These are phyloP conservation scores for Chironomus tepperi DNA, from an alignment of 1,140 invertebrate species.

Conservation along the genomic window DNA sequence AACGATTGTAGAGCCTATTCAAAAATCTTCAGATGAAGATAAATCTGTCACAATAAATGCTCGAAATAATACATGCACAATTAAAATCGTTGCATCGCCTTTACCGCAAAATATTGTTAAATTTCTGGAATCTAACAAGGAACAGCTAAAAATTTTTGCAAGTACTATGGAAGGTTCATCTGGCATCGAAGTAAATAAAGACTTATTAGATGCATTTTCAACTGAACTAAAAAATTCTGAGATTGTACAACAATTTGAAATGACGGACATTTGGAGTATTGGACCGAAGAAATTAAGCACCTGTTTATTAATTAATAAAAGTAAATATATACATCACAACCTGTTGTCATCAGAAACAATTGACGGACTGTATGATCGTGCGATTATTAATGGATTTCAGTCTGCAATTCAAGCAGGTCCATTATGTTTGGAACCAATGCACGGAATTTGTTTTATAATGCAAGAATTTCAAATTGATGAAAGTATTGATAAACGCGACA, in stretches of 20 bases:
- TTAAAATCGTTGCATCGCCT: constrained; percentile 71
- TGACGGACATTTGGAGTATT: constrained; percentile 76
- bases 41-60: constrained; percentile 54
- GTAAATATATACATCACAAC: constrained; percentile 42
- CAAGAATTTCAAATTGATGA: constrained; percentile 65
- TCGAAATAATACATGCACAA: constrained; percentile 58
- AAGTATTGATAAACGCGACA: constrained; percentile 26
- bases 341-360: constrained; percentile 32
- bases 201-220: background rate
- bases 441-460: constrained; percentile 84
- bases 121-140: constrained; percentile 47
- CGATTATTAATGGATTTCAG: constrained; percentile 91
- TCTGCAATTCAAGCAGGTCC: constrained; percentile 81
- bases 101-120: constrained; percentile 64
- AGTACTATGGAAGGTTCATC: constrained; percentile 29
- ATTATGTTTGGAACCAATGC: constrained; percentile 92
- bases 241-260: constrained; percentile 52
- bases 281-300: constrained; percentile 82
- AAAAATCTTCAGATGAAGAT: constrained; percentile 36
- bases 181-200: constrained; percentile 25
- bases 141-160: constrained; percentile 36
- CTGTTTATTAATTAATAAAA: constrained; percentile 77
- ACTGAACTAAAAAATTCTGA: constrained; percentile 44
- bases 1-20: constrained; percentile 75
- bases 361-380: constrained; percentile 52